Base-by-base conservation (phyloP, 2,113 vertebrate genomes). In the Pitta sordida region DNA sequence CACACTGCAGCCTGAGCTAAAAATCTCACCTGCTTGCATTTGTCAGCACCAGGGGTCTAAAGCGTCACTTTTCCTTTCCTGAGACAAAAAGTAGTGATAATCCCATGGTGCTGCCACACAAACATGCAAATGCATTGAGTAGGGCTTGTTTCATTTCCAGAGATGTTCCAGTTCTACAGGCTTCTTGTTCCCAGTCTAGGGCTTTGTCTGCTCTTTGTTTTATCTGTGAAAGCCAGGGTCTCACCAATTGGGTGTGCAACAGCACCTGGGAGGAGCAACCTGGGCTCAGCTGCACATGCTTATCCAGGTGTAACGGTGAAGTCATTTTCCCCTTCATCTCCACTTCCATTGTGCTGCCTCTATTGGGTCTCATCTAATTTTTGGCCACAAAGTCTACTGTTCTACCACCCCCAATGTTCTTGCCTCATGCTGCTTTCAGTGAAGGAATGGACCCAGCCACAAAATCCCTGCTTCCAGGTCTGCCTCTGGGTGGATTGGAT, bases 1-100 rank as follows among this genome's bases (percentile, higher is more conserved):
- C 32, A 44, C 58, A 24, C 34, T 6, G 2, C 37, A n/a, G 18
- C 8, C n/a, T 49, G 37, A 62, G 48, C 21, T 52, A n/a, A 68
- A n/a, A 71, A 82, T 36, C 26, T 79, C 51, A 20, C 60, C 86
- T 74, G 20, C 17, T 63, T 55, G 46, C 0, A 0, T 64, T 78
- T 43, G 64, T 81, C 71, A 84, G n/a, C 13, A 10, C 1, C 2
- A 0, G 0, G n/a, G 8, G 13, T 60, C 18, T 36, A 37, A 78
- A 81, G 68, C 3, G 11, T 37, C 37, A 21, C 46, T 77, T 63
- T 68, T 64, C 24, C 24, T 13, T 76, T 48, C n/a, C 26, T 11
- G 39, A 60, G 27, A 90, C 30, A 69, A 78, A 37, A 22, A 60
- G 7, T 20, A 30, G 41, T 13, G 8, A 15, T 49, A 59, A 67